Conservation (phyloP, 2,113 vertebrate species). For the Suricata suricatta region DNA sequence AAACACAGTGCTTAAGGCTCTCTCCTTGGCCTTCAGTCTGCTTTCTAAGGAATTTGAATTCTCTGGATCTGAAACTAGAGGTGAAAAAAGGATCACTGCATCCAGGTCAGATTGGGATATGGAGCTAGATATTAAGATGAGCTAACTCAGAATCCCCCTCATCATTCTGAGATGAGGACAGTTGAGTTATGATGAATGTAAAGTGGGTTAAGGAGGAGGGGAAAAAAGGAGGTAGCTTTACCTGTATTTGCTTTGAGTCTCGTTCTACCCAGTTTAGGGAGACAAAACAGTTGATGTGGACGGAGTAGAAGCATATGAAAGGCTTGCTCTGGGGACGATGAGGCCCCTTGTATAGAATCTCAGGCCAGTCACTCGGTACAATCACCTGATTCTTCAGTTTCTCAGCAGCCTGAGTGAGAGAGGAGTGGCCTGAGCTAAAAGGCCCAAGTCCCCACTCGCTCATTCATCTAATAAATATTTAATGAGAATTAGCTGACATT, state of each 20-base stretch:
- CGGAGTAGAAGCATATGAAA: slow-evolving; percentile 62
- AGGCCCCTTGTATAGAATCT: slow-evolving; percentile 53
- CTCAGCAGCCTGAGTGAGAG: slow-evolving; percentile 5
- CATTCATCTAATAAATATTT: not conserved
- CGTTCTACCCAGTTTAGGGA: slow-evolving; percentile 73
- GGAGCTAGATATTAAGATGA: not conserved
- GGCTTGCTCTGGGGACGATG: slow-evolving; percentile 51
- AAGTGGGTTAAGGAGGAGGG: not conserved
- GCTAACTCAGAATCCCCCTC: not conserved
- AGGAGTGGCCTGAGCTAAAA: not conserved
- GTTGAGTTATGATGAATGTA: not conserved
- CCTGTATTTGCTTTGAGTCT: slow-evolving; percentile 42
- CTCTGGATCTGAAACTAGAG: not conserved
- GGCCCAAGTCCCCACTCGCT: not conserved
- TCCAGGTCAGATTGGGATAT: not conserved
- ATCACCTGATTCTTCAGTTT: not conserved
- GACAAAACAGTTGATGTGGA: slow-evolving; percentile 33
- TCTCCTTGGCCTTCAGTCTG: slow-evolving; percentile 23
- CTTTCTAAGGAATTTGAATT: not conserved
- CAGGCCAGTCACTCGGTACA: slow-evolving; percentile 69
- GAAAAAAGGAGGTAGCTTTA: not conserved
- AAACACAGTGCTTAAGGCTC: not conserved
- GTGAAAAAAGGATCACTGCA: not conserved
- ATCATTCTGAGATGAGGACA: not conserved
- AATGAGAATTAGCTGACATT: not conserved